phyloP scores from a whole-genome alignment of 1,140 invertebrate genomes.

The Phymastichus coffea region DNA sequence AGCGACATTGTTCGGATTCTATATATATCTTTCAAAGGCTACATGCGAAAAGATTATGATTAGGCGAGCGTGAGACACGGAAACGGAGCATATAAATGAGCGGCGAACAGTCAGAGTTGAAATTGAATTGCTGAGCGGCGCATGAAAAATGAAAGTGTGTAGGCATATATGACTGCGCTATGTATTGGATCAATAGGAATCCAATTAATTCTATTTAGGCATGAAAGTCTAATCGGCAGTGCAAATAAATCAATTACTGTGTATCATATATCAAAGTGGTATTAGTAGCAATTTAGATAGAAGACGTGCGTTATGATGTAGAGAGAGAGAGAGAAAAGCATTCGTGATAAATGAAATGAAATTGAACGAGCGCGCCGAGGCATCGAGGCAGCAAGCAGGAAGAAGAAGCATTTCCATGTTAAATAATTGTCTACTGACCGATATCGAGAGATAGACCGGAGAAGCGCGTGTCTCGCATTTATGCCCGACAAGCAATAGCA shows the following conservation, averaged over 20 bases:
- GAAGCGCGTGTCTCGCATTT: neutral
- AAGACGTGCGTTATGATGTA: neutral
- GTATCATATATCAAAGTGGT: slow-evolving; percentile 23
- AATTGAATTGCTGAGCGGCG: too few relatives aligned
- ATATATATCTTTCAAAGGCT: too few relatives aligned
- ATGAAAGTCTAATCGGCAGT: neutral
- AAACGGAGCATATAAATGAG: too few relatives aligned
- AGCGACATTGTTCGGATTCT: too few relatives aligned
- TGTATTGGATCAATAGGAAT: too few relatives aligned
- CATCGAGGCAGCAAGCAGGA: too few relatives aligned
- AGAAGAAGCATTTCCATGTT: slow-evolving; percentile 4
- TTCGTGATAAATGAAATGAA: slow-evolving; percentile 4
- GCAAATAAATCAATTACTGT: slow-evolving; percentile 35
- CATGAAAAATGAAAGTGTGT: too few relatives aligned
- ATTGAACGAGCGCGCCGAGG: neutral
- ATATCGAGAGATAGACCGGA: neutral
- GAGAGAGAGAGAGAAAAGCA: too few relatives aligned
- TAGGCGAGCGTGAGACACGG: too few relatives aligned
- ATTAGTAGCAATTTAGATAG: slow-evolving; percentile 13
- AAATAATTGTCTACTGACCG: neutral
- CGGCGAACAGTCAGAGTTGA: too few relatives aligned
- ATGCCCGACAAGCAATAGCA: neutral
- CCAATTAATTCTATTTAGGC: slow-evolving; percentile 6
- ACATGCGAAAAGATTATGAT: too few relatives aligned
- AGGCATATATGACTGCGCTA: too few relatives aligned